phyloP scores from a whole-genome alignment of 2,888 invertebrate species.

The Erynnis tages region DNA sequence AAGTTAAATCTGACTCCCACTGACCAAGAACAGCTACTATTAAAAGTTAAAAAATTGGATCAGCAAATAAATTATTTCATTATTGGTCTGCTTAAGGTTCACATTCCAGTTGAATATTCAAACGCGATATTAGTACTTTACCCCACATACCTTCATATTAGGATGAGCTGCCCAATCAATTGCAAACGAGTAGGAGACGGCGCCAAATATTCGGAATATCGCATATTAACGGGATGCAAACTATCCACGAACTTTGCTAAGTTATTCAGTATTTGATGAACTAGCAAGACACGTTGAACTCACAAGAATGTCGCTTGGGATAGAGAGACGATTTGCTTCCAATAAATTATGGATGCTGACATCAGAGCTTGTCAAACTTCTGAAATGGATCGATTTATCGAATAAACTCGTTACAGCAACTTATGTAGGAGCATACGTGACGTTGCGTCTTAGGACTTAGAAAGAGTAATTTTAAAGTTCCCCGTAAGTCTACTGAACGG shows the following conservation, averaged over 20 bases:
- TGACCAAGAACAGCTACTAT: too few species aligned
- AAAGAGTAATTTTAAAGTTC: conserved; percentile 24
- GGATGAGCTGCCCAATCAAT: background rate
- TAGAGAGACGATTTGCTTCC: conserved; percentile 34
- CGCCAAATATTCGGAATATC: conserved; percentile 12
- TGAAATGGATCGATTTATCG: conserved; percentile 21
- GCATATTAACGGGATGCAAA: conserved; percentile 31
- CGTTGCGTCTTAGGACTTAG: conserved; percentile 13
- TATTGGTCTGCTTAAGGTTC: too few species aligned
- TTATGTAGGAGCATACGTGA: conserved; percentile 17
- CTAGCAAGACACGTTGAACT: conserved; percentile 37
- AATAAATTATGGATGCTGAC: conserved; percentile 36
- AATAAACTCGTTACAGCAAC: conserved; percentile 17
- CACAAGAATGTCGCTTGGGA: conserved; percentile 39
- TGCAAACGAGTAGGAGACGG: background rate
- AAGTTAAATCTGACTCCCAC: too few species aligned
- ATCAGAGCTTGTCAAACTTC: conserved; percentile 22
- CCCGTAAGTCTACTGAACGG: conserved; percentile 9
- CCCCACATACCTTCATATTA: background rate
- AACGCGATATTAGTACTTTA: background rate
- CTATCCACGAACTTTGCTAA: conserved; percentile 35
- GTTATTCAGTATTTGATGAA: conserved; percentile 39
- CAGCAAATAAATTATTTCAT: too few species aligned
- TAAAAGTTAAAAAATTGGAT: too few species aligned
- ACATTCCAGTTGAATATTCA: background rate